Percentiles rank a stretch among this genome's conserved stretches.
Conservation (phyloP, 2,797 vertebrate genomes). For the Hephaestus fuliginosus region DNA sequence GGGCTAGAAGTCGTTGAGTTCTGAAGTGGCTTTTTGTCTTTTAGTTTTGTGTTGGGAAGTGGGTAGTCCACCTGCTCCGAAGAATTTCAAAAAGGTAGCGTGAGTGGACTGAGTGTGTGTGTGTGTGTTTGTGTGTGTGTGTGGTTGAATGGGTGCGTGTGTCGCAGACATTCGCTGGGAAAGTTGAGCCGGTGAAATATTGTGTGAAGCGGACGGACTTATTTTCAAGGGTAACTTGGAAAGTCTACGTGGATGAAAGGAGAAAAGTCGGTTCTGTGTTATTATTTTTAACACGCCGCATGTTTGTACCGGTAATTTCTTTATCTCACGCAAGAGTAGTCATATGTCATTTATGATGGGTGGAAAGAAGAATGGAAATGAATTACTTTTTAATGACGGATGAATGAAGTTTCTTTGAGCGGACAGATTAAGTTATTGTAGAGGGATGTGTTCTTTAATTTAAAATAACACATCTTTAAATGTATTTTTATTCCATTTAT, state of each 20-base stretch:
- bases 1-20: constrained; percentile 77
- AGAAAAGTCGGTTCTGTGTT: not conserved
- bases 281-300: not conserved
- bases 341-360: constrained; percentile 7
- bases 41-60: constrained; percentile 75
- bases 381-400: constrained; percentile 14
- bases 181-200: constrained; percentile 47
- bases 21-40: constrained; percentile 84
- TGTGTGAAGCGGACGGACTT: constrained; percentile 16
- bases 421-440: constrained; percentile 7
- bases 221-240: constrained; percentile 47
- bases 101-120: constrained; percentile 30
- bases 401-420: not conserved
- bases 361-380: constrained; percentile 4
- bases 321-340: constrained; percentile 3
- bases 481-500: constrained; percentile 25
- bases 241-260: constrained; percentile 28
- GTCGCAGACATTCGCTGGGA: constrained; percentile 24
- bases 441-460: constrained; percentile 3
- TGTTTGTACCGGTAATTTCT: constrained; percentile 22
- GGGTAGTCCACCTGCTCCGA: constrained; percentile 82
- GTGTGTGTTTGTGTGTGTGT: constrained; percentile 22
- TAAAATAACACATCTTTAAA: constrained; percentile 13
- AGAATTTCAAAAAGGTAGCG: constrained; percentile 66
- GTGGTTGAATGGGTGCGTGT: not conserved